Conservation (phyloP, 1,140 invertebrate genomes). For the Bombus pyrosoma region DNA sequence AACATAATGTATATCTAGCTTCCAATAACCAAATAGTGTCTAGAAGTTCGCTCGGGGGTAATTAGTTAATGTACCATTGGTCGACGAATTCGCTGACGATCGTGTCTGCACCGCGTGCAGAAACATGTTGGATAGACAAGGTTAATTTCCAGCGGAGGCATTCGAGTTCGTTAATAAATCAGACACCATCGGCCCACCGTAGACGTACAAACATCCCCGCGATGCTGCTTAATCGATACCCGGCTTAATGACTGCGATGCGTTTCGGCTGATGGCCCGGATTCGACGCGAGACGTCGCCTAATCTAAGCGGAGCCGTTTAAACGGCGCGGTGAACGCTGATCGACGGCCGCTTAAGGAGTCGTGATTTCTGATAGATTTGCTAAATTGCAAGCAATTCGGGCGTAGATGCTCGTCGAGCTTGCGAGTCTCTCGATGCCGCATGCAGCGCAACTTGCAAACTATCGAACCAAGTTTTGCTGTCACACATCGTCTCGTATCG, state of each 20-base stretch:
- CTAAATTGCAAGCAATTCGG: background rate
- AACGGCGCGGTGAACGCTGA: constrained; percentile 12
- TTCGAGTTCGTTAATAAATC: constrained; percentile 70
- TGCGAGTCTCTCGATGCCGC: background rate
- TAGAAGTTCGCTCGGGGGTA: constrained; percentile 43
- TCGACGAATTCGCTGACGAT: constrained; percentile 50
- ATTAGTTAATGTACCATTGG: constrained; percentile 75
- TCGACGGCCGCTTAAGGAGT: constrained; percentile 38
- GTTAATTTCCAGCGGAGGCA: constrained; percentile 59
- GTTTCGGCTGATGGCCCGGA: constrained; percentile 35
- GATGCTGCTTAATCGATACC: constrained; percentile 73
- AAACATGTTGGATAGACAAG: constrained; percentile 35
- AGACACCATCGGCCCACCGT: constrained; percentile 43
- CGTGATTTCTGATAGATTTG: constrained; percentile 17
- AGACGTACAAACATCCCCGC: constrained; percentile 71
- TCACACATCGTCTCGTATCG: background rate
- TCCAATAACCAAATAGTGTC: constrained; percentile 60
- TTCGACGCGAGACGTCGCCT: constrained; percentile 13
- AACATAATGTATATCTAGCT: constrained; percentile 70
- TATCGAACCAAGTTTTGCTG: background rate
- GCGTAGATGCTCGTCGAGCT: background rate
- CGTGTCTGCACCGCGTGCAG: constrained; percentile 57
- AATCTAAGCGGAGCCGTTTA: background rate
- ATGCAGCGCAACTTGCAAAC: too few species aligned
- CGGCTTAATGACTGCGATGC: constrained; percentile 69